These are phyloP conservation scores for Poeciliopsis gracilis DNA, from an alignment of 2,797 vertebrate genomes.

Conservation along the genomic window DNA sequence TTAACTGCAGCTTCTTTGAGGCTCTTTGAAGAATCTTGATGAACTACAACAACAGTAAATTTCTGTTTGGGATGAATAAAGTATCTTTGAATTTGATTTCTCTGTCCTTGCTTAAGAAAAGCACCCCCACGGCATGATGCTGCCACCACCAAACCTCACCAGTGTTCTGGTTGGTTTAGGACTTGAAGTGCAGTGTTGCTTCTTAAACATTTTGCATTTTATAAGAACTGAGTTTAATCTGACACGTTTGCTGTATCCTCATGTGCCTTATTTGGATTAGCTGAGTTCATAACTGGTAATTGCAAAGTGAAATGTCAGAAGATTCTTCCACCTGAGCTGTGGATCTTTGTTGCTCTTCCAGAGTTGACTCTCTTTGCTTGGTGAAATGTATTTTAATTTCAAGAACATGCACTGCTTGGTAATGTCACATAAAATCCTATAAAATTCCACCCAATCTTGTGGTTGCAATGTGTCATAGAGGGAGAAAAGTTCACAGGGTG, in stretches of 20 bases:
- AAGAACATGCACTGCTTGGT: not conserved
- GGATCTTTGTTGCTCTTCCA: not conserved
- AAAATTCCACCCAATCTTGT: not conserved
- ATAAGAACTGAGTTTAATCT: not conserved
- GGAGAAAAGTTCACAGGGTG: not conserved
- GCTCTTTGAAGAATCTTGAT: no score
- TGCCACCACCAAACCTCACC: not conserved
- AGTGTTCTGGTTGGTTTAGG: not conserved
- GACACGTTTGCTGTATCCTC: not conserved
- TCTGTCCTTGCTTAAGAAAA: not conserved
- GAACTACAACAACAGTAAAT: no score
- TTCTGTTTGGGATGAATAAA: no score
- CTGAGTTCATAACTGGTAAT: not conserved
- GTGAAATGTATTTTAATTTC: not conserved
- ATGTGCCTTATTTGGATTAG: not conserved
- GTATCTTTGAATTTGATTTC: not conserved
- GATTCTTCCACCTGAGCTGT: not conserved
- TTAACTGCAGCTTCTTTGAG: no score
- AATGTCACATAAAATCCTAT: not conserved
- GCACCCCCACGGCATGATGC: not conserved
- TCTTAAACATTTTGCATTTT: not conserved
- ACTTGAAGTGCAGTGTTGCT: not conserved
- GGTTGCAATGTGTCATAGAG: not conserved
- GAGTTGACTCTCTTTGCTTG: not conserved
- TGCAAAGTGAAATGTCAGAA: not conserved